Conservation (phyloP, 2,797 vertebrate species). For the Aldrovandia affinis region DNA sequence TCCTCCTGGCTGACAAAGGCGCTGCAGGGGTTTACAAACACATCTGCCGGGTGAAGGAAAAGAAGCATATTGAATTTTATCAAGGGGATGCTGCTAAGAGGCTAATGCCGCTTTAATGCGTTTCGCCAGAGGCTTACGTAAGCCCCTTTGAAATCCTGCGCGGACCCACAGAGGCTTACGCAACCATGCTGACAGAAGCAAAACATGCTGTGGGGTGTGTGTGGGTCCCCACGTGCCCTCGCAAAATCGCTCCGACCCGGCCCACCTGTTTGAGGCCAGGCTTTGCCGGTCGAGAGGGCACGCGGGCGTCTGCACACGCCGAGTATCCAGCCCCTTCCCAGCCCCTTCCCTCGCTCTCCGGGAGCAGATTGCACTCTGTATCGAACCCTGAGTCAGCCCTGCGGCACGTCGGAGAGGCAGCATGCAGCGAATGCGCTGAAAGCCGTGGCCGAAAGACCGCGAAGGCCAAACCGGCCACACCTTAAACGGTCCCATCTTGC, state of each 20-base stretch:
- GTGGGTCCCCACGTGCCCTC: background rate
- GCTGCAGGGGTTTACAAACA: background rate
- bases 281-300: background rate
- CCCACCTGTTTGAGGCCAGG: background rate
- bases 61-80: conserved; percentile 35
- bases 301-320: background rate
- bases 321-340: background rate
- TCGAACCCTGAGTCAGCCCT: background rate
- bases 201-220: conserved; percentile 17
- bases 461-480: background rate
- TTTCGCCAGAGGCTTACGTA: conserved; percentile 64
- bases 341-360: background rate
- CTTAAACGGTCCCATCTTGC: background rate
- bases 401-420: background rate
- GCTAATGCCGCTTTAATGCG: conserved; percentile 45
- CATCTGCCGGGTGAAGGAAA: conserved; percentile 31
- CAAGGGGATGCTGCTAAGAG: conserved; percentile 4
- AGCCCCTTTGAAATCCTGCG: conserved; percentile 50
- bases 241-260: background rate
- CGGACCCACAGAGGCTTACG: conserved; percentile 53
- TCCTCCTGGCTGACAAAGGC: conserved; percentile 4
- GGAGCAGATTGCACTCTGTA: background rate
- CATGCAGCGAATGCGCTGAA: background rate
- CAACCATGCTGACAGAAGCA: conserved; percentile 53
- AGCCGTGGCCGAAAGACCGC: background rate